Percentiles rank a stretch among this genome's conserved stretches.
Evolutionary conservation across 2,113 vertebrate species (phyloP).

Genomic region (Ageneiosus marmoratus): DNA sequence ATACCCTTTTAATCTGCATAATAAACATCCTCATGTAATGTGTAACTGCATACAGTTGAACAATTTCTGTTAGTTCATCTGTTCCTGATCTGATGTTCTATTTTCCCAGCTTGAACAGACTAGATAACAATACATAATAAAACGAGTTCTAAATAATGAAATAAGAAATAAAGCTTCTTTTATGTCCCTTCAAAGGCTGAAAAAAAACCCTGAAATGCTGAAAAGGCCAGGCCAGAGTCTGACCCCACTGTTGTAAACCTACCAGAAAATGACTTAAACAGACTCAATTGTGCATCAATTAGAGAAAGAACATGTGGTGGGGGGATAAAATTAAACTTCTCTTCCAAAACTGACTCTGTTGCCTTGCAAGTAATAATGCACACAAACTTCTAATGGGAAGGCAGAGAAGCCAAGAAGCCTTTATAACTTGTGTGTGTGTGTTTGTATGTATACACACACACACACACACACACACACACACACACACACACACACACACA

Average conservation of each 20-base stretch:
- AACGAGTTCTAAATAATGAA: background rate
- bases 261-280: background rate
- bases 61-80: background rate
- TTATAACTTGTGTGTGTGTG: background rate
- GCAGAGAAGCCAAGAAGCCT: conserved; percentile 40
- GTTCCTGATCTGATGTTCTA: background rate
- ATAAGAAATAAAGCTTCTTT: background rate
- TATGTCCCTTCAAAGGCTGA: background rate
- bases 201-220: background rate
- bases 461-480: background rate
- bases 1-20: too few species aligned
- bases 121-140: background rate
- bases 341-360: background rate
- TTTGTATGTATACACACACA: background rate
- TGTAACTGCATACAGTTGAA: too few species aligned
- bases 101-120: background rate
- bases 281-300: background rate
- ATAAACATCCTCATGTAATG: too few species aligned
- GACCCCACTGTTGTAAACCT: background rate
- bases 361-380: background rate
- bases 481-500: conserved; percentile 5
- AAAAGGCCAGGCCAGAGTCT: background rate
- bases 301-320: background rate
- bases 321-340: background rate
- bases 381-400: conserved; percentile 46